Conservation (phyloP, 2,797 vertebrate species). For the Sebastes nivosus region DNA sequence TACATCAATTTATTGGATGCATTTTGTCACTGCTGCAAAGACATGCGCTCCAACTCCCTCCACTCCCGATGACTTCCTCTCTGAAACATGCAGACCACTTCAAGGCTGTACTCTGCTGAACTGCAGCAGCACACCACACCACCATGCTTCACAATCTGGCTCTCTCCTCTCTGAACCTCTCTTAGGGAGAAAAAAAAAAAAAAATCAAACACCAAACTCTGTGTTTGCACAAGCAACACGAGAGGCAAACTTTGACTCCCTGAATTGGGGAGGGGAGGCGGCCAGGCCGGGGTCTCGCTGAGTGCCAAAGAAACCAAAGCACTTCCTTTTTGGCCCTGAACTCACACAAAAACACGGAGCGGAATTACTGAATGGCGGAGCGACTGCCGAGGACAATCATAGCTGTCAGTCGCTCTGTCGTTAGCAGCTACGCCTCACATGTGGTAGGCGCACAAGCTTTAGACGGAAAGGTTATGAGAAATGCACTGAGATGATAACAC, state of each 20-base stretch:
- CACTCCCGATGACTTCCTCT: constrained; percentile 27
- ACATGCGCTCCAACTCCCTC: not conserved
- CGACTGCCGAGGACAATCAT: constrained; percentile 36
- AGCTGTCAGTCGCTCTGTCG: constrained; percentile 27
- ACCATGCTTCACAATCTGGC: constrained; percentile 46
- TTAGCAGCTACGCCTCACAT: constrained; percentile 40
- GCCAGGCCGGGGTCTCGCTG: constrained; percentile 60
- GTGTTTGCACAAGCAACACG: constrained; percentile 80
- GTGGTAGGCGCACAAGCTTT: constrained; percentile 6
- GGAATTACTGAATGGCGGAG: constrained; percentile 57
- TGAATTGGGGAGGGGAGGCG: constrained; percentile 51
- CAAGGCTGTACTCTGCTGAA: constrained; percentile 43
- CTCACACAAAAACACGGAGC: constrained; percentile 72
- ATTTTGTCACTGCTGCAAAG: constrained; percentile 22
- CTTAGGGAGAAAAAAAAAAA: constrained; percentile 35
- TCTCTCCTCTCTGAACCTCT: constrained; percentile 66
- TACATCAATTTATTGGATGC: not conserved
- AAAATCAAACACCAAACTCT: constrained; percentile 69
- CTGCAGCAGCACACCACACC: constrained; percentile 39
- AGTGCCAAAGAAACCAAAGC: constrained; percentile 81
- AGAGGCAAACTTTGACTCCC: constrained; percentile 82
- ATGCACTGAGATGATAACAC: constrained; percentile 15
- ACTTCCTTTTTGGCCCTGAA: constrained; percentile 76
- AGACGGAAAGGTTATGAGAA: constrained; percentile 33
- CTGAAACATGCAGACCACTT: constrained; percentile 59